phyloP scores from a whole-genome alignment of 2,113 vertebrate species.

The Sorex fumeus region DNA sequence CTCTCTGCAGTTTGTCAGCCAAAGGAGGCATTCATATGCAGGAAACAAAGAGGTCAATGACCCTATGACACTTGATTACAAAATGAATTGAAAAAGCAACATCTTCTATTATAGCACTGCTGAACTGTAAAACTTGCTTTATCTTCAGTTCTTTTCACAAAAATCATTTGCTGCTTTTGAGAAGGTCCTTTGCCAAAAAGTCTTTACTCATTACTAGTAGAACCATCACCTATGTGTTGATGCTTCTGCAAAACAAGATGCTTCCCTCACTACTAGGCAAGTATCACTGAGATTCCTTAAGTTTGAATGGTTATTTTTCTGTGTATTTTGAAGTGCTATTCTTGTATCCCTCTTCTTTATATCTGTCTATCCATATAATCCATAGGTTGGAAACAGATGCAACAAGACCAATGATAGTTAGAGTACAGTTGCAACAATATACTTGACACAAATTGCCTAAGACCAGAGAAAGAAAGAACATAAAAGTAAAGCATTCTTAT shows the following conservation, averaged over 20 bases:
- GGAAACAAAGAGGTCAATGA: not conserved
- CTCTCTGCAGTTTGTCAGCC: not conserved
- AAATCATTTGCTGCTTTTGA: not conserved
- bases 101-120: not conserved
- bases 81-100: not conserved
- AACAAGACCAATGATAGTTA: rapidly evolving
- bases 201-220: not conserved
- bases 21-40: not conserved
- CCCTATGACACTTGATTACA: not conserved
- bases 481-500: not conserved
- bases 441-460: not conserved
- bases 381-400: not conserved
- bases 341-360: too few relatives aligned
- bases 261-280: too few relatives aligned
- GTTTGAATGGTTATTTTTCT: too few relatives aligned
- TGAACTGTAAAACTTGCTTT: rapidly evolving
- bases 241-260: not conserved
- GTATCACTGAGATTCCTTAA: not conserved
- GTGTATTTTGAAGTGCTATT: not conserved
- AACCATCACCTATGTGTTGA: rapidly evolving
- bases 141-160: not conserved
- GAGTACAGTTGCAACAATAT: rapidly evolving
- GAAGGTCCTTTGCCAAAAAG: not conserved
- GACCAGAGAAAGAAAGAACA: not conserved
- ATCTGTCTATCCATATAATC: rapidly evolving